These are phyloP conservation scores for Lasioglossum albipes DNA, from an alignment of 1,140 invertebrate genomes.

Conservation along the genomic window DNA sequence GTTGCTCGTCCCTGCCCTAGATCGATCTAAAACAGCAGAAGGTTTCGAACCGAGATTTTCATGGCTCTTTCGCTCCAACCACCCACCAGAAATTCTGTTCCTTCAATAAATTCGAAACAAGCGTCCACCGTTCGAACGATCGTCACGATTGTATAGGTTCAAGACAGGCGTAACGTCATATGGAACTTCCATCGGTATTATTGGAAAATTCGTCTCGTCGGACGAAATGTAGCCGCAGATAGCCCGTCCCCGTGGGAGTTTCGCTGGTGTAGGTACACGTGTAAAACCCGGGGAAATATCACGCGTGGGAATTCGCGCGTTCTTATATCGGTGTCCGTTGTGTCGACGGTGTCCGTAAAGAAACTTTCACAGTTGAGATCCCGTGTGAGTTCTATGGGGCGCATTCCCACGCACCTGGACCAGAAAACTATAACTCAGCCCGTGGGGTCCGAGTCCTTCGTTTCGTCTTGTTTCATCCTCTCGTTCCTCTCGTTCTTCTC, in stretches of 20 bases:
- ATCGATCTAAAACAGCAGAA: too few relatives aligned
- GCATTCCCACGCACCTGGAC: conserved; percentile 41
- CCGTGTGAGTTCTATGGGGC: conserved; percentile 26
- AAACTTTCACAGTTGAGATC: conserved; percentile 30
- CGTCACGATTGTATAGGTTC: too few relatives aligned
- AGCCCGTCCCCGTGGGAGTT: conserved; percentile 7
- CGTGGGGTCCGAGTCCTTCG: conserved; percentile 26
- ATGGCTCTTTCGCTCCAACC: too few relatives aligned
- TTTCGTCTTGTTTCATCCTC: conserved; percentile 2
- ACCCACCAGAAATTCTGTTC: too few relatives aligned
- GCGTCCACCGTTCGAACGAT: too few relatives aligned
- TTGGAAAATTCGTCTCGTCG: conserved; percentile 29
- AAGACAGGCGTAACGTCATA: background rate
- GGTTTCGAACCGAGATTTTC: too few relatives aligned
- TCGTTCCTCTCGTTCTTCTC: background rate
- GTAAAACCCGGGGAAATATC: conserved; percentile 43
- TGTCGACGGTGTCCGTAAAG: conserved; percentile 51
- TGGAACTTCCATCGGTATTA: background rate
- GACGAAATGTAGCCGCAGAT: background rate
- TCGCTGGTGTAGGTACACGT: conserved; percentile 39
- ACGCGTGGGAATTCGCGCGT: conserved; percentile 55
- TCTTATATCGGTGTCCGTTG: conserved; percentile 23
- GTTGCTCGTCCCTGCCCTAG: too few relatives aligned
- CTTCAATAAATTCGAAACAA: too few relatives aligned
- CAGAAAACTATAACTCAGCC: conserved; percentile 50